Base-by-base conservation (phyloP, 2,797 vertebrate genomes). In the Carduelis carduelis region DNA sequence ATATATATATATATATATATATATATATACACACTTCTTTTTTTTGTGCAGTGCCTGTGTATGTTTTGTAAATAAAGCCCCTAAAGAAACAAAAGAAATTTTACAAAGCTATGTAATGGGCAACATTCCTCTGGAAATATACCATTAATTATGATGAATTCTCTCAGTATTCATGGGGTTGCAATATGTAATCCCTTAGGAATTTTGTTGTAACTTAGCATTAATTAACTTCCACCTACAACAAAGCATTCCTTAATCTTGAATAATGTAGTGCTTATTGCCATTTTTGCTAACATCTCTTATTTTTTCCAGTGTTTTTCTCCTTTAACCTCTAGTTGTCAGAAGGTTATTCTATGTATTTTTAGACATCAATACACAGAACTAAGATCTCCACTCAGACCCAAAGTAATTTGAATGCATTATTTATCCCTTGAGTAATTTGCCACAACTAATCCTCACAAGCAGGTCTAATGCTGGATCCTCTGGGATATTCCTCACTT, bases 401-500 rank as follows among this genome's bases (percentile, higher is more conserved):
- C 52, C 82, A 81, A 96, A 85, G 66, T 95, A 93, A 96, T 97
- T 95, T 93, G 85, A 96, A 95, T 89, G 49, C 74, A 90, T 92
- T 78, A 78, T 95, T 93, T 96, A 86, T 86, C 63, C 69, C 84
- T 83, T 20, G 63, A 89, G 89, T 96, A 89, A 97, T 97, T 97
- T 97, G 76, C 96, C 83, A 68, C 85, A 97, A 80, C 85, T 93
- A 97, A 97, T 96, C 90, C 78, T 80, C 59, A 77, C 70, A 94
- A 87, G 91, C 71, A 96, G 75, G 93, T 93, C 84, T 96, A 95
- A 94, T 46, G 74, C 71, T 74, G 70, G 28, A 68, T 97, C 92
- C 93, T 95, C 70, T 82, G 96, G 72, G 89, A 97, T 83, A 64
- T 83, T 83, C 69, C 68, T 96, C n/a, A 61, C 83, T 97, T 97